Evolutionary conservation across 2,797 vertebrate genomes (phyloP).

Genomic region (Semotilus atromaculatus): DNA sequence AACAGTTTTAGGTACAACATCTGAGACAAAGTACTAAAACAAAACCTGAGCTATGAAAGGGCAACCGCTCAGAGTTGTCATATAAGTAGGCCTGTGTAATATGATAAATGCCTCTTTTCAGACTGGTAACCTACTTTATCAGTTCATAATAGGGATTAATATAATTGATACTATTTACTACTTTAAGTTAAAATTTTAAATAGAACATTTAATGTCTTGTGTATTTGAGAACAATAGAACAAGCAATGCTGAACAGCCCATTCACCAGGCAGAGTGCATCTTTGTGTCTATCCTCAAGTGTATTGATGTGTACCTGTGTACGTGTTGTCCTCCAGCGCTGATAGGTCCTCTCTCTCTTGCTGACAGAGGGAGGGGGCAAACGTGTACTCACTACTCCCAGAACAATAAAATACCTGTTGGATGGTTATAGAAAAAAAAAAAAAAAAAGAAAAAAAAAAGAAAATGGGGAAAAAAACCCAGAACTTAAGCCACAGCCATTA

Average conservation of each 20-base stretch:
- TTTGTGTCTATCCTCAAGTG: constrained; percentile 14
- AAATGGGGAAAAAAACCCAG: constrained; percentile 12
- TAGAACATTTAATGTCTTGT: not conserved
- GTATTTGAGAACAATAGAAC: constrained; percentile 20
- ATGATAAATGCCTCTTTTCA: constrained; percentile 11
- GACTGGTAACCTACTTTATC: not conserved
- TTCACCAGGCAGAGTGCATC: not conserved
- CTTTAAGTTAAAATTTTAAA: not conserved
- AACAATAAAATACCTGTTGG: constrained; percentile 78
- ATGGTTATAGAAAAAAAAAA: constrained; percentile 54
- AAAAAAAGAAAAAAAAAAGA: constrained; percentile 29
- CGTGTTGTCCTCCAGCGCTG: constrained; percentile 54
- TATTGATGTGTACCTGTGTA: constrained; percentile 7
- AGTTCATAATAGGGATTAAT: not conserved
- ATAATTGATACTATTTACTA: not conserved
- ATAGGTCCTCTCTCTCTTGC: constrained; percentile 65
- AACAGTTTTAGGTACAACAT: not conserved
- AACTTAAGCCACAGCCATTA: constrained; percentile 57
- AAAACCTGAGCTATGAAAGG: not conserved
- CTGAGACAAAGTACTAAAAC: not conserved
- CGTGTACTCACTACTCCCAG: constrained; percentile 71
- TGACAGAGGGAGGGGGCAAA: constrained; percentile 73
- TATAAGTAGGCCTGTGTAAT: not conserved
- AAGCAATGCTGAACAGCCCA: not conserved
- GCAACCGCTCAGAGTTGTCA: not conserved